These are phyloP conservation scores for Micropoecilia bifurca DNA, from an alignment of 2,797 vertebrate genomes.

Conservation along the genomic window DNA sequence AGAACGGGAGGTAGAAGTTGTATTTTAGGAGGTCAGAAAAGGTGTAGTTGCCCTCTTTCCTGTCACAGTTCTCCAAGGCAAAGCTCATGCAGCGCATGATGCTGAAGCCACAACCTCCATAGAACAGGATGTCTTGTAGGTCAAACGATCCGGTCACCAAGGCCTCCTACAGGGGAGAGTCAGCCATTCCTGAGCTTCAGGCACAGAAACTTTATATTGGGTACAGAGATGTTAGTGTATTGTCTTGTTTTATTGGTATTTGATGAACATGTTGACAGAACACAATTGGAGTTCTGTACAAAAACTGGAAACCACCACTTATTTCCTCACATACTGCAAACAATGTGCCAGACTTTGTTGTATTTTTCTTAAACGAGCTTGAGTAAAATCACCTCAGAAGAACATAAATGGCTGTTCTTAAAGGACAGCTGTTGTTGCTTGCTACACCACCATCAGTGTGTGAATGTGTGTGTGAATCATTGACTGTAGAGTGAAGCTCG, in stretches of 20 bases:
- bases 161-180: conserved; percentile 79
- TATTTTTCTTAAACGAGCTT: neutral
- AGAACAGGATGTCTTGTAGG: conserved; percentile 96
- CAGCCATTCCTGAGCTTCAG: conserved; percentile 11
- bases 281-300: neutral
- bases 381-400: neutral
- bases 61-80: conserved; percentile 90
- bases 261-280: neutral
- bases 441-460: too few species aligned
- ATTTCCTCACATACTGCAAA: neutral
- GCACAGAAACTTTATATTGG: neutral
- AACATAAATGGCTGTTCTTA: neutral
- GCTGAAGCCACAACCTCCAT: conserved; percentile 91
- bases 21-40: conserved; percentile 93
- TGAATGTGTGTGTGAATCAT: too few species aligned
- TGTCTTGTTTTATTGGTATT: neutral
- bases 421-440: too few species aligned
- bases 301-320: neutral
- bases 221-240: neutral
- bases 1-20: conserved; percentile 99
- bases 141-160: conserved; percentile 90
- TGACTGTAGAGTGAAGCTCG: too few species aligned
- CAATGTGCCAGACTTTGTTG: neutral
- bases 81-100: conserved; percentile 98
- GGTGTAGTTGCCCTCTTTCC: conserved; percentile 87